Evolutionary conservation across 2,888 invertebrate species (phyloP), one percentile per base, ranked within the genome.

Genomic region (Sabatieria punctata): DNA sequence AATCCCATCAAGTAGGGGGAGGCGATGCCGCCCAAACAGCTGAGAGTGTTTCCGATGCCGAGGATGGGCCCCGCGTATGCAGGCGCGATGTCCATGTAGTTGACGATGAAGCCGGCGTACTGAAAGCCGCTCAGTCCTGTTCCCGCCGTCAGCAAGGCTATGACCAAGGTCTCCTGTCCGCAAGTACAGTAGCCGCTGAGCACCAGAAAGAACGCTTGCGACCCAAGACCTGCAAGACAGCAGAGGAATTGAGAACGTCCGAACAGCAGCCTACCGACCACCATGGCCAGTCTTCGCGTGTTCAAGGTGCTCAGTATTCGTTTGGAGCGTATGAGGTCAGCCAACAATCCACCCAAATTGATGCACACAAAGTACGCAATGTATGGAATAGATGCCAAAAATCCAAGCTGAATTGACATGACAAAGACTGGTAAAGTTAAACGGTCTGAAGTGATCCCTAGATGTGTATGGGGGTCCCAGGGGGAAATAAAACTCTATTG

Each of bases 11-110:
- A 51, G 19, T 54, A 47, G 24, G 64, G 64, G 1, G 63, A 56
- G 26, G 60, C 41, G 43, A 65, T 57, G 42, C 64, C 64, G 23
- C 68, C 67, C 4, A 67, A 46, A 30, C 62, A 60, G n/a, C 60
- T 56, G 24, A 64, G 43, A 2, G 61, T 64, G 50, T 64, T 64
- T 21, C 64, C 64, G 35, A 65, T 55, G 38, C 64, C 64, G 48
- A 47, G 47, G 22, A 61, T 52, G 30, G 57, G 45, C 21, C 59
- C 60, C 22, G 60, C 58, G 50, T 57, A 62, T 19, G 57, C 53
- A 4, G 64, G 61, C 11, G 61, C 61, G 43, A 65, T 59, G 54
- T 65, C 64, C 48, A 64, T 52, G 52, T 64, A 49, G 23, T 41
- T 47, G 21, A 47, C 41, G 4, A 47, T n/a, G n/a, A 60, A 59